Base-by-base conservation (phyloP, 2,113 vertebrate genomes). In the Podarcis cretensis region DNA sequence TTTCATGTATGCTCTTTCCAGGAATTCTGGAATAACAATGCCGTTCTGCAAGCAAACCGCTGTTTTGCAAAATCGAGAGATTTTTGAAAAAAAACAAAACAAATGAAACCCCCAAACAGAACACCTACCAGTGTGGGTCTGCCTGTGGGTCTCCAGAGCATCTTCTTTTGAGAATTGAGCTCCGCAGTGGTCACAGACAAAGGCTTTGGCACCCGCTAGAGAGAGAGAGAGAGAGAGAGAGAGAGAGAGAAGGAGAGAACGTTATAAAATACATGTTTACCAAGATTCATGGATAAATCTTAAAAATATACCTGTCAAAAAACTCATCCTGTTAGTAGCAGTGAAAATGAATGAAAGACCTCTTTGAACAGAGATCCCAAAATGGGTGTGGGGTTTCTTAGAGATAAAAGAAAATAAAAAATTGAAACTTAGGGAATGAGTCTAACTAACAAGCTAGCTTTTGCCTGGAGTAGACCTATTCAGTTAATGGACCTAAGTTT, bases 141-240 rank as follows among this genome's bases (percentile, higher is more conserved):
- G 98, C 93, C 99, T 96, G 96, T 99, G 99, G 2, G 98, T 97
- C 95, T 99, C 99, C 96, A 99, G 97, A 65, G 98, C 98, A 6
- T 99, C 99, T 85, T 99, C 99, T 48, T 98, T 99, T 0, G 99
- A 98, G 96, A 99, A 99, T 95, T 99, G 99, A 89, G 98, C 98
- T 0, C 99, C 99, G 1, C 99, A 99, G 96, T 99, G 99, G 95
- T 99, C 99, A 85, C 99, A 99, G 69, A 99, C 98, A 66, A 99
- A 98, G 96, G 98, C 98, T 94, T 99, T 99, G 95, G 99, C 98
- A 66, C 98, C 99, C 93, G 99, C 99, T 99, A 94, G 0, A 95
- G 95, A 82, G 87, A 77, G 91, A 90, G 74, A 88, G 79, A 89
- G 89, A 88, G 71, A 10, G 5, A 83, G 40, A 83, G 20, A 66